Percentiles rank a stretch among this genome's conserved stretches.
Evolutionary conservation across 64 coral and sea anemone genomes (phyloP).

Genomic region (Anthopleura sola): DNA sequence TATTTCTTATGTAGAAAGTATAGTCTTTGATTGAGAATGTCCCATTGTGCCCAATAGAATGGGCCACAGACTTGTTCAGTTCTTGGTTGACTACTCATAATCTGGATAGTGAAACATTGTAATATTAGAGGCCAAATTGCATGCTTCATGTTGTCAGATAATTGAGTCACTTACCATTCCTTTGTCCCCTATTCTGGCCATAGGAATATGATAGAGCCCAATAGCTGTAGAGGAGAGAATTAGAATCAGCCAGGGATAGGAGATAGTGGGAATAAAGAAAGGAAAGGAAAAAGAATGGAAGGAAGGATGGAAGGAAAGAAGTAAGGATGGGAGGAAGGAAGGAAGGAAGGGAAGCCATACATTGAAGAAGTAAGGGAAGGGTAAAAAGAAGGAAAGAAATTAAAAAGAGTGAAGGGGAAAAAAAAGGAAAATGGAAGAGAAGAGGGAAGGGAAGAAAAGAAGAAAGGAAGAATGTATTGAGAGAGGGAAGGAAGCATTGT

Average conservation of each 20-base stretch:
- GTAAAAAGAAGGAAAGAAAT: too few relatives aligned
- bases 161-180: slow-evolving; percentile 63
- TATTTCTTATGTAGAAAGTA: slow-evolving; percentile 51
- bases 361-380: too few relatives aligned
- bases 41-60: slow-evolving; percentile 93
- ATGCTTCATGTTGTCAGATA: background rate
- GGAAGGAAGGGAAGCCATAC: too few relatives aligned
- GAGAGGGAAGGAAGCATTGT: too few relatives aligned
- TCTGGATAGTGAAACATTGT: slow-evolving; percentile 21
- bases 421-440: too few relatives aligned
- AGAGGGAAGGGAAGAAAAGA: too few relatives aligned
- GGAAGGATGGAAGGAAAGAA: too few relatives aligned
- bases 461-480: too few relatives aligned
- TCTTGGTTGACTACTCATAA: slow-evolving; percentile 88
- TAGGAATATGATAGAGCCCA: slow-evolving; percentile 81
- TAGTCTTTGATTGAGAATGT: slow-evolving; percentile 55
- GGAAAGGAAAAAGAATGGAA: too few relatives aligned
- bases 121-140: background rate
- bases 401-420: too few relatives aligned
- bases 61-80: slow-evolving; percentile 64
- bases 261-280: background rate
- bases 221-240: slow-evolving; percentile 37
- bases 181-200: slow-evolving; percentile 82
- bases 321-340: too few relatives aligned
- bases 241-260: background rate